Evolutionary conservation across 2,888 invertebrate species (phyloP), one percentile per base, ranked within the genome.

Genomic region (Cheilosia impressa): DNA sequence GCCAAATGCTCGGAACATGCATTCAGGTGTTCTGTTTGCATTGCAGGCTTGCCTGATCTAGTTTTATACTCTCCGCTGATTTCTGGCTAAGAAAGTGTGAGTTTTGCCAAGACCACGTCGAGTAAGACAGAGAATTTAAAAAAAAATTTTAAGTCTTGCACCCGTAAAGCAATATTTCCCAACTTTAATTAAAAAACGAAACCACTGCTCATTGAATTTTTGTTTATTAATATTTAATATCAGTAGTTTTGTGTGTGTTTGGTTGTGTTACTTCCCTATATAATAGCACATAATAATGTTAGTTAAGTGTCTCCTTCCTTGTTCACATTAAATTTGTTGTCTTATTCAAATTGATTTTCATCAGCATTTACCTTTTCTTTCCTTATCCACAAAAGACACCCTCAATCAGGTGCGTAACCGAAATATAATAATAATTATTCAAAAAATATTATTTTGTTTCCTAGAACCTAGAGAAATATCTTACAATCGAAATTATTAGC

Each of bases 141-240:
- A 5, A 5, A 27, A 5, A 27, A 5, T 6, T 27, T 5, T 27
- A 6, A 5, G 6, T 27, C 27, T 6, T 27, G 27, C 4, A 27
- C 27, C 5, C 6, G 6, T 6, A 5, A 27, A 27, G 6, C 6
- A 6, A 34, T 9, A 34, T 9, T 10, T 2, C 19, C 19, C 19
- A 4, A 2, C 5, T 19, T 3, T 2, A 9, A 22, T n/a, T 17
- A 3, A n/a, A 34, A 9, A 6, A 45, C 15, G 34, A 1, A 34
- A n/a, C n/a, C 13, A 15, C 34, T 63, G 17, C 47, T 63, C 22
- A 19, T 34, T 68, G 43, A 55, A 31, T 68, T 76, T 52, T 50
- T 76, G 50, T 65, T 31, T 68, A 55, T 38, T 65, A 52, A 55
- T 58, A 62, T 83, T 73, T 73, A 83, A 79, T 83, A 83, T 83